Percentiles rank a stretch among this genome's conserved stretches.
phyloP scores from a whole-genome alignment of 2,113 vertebrate species.

The Pionites leucogaster region DNA sequence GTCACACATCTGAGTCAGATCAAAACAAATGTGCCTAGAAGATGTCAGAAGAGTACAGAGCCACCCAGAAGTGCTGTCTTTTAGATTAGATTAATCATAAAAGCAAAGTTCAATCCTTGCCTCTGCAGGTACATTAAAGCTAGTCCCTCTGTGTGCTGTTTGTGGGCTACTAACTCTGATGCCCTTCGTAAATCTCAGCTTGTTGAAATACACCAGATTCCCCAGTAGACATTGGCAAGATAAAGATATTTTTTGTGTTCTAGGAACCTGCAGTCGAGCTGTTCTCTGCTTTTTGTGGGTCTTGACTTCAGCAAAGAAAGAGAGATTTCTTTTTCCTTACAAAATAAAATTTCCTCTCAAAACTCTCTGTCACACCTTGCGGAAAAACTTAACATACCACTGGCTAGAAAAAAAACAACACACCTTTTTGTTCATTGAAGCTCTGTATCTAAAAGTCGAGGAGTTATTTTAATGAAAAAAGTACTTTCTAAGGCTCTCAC shows the following conservation, averaged over 20 bases:
- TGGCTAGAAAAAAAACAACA: background rate
- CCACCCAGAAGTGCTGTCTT: background rate
- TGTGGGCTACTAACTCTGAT: background rate
- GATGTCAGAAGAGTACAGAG: background rate
- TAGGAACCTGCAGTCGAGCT: background rate
- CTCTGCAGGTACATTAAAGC: background rate
- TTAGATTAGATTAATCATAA: slow-evolving; percentile 14
- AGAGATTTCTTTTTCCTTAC: background rate
- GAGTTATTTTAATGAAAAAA: background rate
- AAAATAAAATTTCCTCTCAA: background rate
- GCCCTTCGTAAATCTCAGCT: background rate
- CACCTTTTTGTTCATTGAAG: background rate
- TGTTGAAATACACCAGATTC: background rate
- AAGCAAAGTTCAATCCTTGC: background rate
- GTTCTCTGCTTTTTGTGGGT: background rate
- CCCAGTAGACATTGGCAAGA: background rate
- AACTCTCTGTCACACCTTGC: background rate
- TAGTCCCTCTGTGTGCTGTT: background rate
- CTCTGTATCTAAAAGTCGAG: background rate
- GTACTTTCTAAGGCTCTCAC: background rate
- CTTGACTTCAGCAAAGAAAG: background rate
- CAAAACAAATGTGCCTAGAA: slow-evolving; percentile 21
- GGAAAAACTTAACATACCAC: background rate
- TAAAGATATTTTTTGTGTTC: slow-evolving; percentile 11
- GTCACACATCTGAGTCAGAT: slow-evolving; percentile 14